Base-by-base conservation (phyloP, 1,140 invertebrate genomes). In the Oreohelix idahoensis region DNA sequence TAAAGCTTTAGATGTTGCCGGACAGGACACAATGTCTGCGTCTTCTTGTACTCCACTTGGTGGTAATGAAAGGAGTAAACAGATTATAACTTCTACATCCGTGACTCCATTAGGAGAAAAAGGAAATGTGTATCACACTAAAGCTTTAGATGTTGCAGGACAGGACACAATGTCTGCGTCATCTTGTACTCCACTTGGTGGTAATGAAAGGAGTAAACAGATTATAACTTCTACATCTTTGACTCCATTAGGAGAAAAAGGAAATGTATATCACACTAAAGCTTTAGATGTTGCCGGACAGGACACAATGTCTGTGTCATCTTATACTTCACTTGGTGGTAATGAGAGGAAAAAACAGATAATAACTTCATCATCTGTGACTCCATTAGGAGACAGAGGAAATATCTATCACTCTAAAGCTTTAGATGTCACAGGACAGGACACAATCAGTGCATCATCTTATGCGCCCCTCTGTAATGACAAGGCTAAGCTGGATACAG, bases 371-470 rank as follows among this genome's bases (percentile, higher is more conserved):
- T 15, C 53, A 58, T n/a, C 35, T 36, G 76, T 38, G 11, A 78
- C 58, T 49, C 66, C 66, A 29, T 23, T 38, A 29, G 84, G 75
- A 26, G 66, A 83, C 42, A 63, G 38, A 63, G 81, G 81, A 0
- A 85, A 76, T 71, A 36, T 49, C 1, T 36, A 69, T 10, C 39
- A 85, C 58, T 35, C 66, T 11, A 78, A 75, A 76, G 58, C 81
- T 20, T 63, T 83, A 20, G 49, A 85, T 76, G 81, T 79, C 17
- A n/a, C 53, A 45, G 74, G 39, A 78, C 74, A 84, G 49, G 74
- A 79, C 51, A 66, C 53, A 8, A 77, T 84, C 51, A 73, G 29
- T 4, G 35, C 36, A 45, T 42, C 74, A 42, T 42, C 39, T 42
- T 76, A 42, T 49, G 8, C 74, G 5, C 39, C 38, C 5, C 74